phyloP scores from a whole-genome alignment of 2,797 vertebrate species.

The Coracias cyanogaster region DNA sequence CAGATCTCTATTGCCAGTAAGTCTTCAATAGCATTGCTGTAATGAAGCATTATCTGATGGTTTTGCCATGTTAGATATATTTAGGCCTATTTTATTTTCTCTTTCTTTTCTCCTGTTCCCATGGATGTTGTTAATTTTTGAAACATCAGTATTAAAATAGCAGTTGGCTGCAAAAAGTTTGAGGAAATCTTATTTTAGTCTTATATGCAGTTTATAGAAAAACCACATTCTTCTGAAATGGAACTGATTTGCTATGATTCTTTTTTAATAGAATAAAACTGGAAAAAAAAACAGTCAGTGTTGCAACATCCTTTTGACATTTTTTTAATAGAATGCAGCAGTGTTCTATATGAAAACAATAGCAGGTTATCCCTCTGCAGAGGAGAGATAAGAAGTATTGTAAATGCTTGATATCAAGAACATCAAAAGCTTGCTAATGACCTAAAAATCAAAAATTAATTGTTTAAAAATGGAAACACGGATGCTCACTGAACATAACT shows the following conservation, averaged over 20 bases:
- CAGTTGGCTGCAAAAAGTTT: neutral
- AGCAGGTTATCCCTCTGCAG: neutral
- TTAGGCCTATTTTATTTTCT: neutral
- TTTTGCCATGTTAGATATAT: neutral
- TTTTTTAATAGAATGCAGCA: neutral
- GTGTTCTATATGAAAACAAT: neutral
- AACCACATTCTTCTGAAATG: neutral
- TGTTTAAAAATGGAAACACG: neutral
- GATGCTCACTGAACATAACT: neutral
- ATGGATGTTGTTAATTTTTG: neutral
- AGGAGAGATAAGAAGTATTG: neutral
- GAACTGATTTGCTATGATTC: neutral
- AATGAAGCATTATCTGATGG: neutral
- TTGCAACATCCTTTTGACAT: neutral
- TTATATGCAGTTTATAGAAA: neutral
- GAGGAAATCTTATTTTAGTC: neutral
- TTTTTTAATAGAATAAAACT: neutral
- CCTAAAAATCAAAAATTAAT: conserved; percentile 24
- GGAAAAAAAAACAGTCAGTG: neutral
- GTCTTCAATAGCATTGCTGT: neutral
- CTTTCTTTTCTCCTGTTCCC: neutral
- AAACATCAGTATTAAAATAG: conserved; percentile 11
- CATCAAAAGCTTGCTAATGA: conserved; percentile 17
- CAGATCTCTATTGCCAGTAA: neutral
- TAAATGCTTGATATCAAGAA: neutral